These are phyloP conservation scores for Venustoraphidia nigricollis DNA, from an alignment of 2,888 invertebrate species.

Conservation along the genomic window DNA sequence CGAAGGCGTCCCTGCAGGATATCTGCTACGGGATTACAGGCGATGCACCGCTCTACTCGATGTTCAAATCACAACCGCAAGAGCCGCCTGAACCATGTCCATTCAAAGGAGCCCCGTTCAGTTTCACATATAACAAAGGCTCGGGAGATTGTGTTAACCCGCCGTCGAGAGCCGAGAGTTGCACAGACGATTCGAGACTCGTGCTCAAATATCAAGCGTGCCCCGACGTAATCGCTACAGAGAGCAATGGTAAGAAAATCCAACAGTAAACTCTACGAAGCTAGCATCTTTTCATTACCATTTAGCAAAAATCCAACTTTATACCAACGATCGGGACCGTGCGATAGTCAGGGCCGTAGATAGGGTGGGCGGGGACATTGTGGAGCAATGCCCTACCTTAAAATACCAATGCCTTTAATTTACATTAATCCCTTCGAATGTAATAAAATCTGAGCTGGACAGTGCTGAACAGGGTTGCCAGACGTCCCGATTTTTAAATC, in stretches of 20 bases:
- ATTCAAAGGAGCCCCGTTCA: constrained; percentile 65
- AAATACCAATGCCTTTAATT: too few relatives aligned
- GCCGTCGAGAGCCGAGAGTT: constrained; percentile 63
- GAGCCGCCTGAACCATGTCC: constrained; percentile 63
- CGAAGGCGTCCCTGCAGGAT: constrained; percentile 37
- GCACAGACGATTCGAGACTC: constrained; percentile 66
- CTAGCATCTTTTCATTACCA: too few relatives aligned
- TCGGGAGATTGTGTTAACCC: constrained; percentile 61
- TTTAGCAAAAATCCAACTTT: too few relatives aligned
- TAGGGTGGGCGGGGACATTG: too few relatives aligned
- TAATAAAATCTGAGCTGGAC: too few relatives aligned
- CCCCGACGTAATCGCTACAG: constrained; percentile 59
- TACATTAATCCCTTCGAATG: too few relatives aligned
- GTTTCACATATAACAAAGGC: constrained; percentile 64
- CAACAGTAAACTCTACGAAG: too few relatives aligned
- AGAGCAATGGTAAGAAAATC: constrained; percentile 49
- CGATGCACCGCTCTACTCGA: constrained; percentile 56
- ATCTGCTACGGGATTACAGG: constrained; percentile 55
- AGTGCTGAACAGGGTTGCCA: too few relatives aligned
- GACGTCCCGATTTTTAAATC: too few relatives aligned
- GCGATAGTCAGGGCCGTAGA: too few relatives aligned
- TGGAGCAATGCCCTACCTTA: too few relatives aligned
- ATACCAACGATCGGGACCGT: too few relatives aligned
- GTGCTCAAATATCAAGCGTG: constrained; percentile 73
- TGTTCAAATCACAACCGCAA: constrained; percentile 54